Percentiles rank a stretch among this genome's conserved stretches.
Conservation (phyloP, 2,113 vertebrate genomes). For the Clarias batrachus region DNA sequence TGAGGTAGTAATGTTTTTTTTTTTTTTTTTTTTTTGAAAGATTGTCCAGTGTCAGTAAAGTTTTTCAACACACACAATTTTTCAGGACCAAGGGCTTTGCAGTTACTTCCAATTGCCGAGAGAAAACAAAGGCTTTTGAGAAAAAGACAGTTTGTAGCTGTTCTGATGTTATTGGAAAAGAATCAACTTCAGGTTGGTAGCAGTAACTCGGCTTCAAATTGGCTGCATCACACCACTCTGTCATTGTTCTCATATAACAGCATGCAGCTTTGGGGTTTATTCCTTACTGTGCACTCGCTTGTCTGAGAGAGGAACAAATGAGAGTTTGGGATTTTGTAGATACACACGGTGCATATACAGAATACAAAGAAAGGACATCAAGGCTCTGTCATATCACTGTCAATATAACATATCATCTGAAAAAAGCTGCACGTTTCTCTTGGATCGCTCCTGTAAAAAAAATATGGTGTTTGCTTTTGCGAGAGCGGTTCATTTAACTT, state of each 20-base stretch:
- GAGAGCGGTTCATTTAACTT: conserved; percentile 51
- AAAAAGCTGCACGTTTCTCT: conserved; percentile 64
- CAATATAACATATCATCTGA: conserved; percentile 59
- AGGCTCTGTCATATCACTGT: conserved; percentile 61
- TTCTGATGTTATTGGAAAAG: background rate
- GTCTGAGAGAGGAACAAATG: conserved; percentile 18
- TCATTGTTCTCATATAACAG: background rate
- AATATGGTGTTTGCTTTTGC: conserved; percentile 62
- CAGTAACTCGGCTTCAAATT: background rate
- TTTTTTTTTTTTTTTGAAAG: background rate
- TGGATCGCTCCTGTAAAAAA: conserved; percentile 45
- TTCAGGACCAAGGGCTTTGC: background rate
- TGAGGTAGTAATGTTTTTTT: too few species aligned
- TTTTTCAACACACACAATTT: background rate
- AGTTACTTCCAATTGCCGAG: background rate
- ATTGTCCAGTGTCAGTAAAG: background rate
- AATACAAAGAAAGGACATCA: conserved; percentile 65
- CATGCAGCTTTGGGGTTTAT: background rate
- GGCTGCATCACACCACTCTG: background rate
- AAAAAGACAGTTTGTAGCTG: background rate
- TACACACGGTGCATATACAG: conserved; percentile 56
- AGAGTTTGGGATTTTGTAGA: conserved; percentile 53
- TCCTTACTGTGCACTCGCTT: background rate
- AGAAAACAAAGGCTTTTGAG: background rate
- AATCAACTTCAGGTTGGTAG: background rate